Evolutionary conservation across 2,888 invertebrate genomes (phyloP), one percentile per base, ranked within the genome.

Genomic region (Nephrotoma guestfalica): DNA sequence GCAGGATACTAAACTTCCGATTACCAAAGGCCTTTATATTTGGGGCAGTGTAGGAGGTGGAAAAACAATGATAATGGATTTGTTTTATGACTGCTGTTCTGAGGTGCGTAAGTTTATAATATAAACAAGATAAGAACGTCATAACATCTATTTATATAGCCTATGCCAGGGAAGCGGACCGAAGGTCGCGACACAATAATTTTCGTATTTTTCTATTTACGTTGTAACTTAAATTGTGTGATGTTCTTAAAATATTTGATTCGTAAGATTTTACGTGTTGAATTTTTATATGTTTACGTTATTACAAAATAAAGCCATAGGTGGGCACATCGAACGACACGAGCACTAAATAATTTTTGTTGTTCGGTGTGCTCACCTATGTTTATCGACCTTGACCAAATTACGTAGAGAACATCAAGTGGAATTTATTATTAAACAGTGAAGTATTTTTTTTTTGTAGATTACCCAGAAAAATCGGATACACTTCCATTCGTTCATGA

Each of bases 41-140:
- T 95, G 96, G 92, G 98, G 98, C 87, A 95, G 97, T 90, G 97
- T 97, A 88, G 97, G 98, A 85, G 97, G 97, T 89, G 99, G 99
- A 84, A 99, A 99, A 93, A 99, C 99, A 6, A 99, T 99, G 96
- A 92, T 99, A 87, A 99, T 99, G 99, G 99, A 99, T 92, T 92
- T 99, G 89, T 99, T 99, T 92, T 97, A 96, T 92, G 95, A 97
- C 89, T 94, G 95, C 90, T 95, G 95, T 90, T 91, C 93, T 89
- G 87, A 88, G 86, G 93, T 94, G 9, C 30, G 71, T 71, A 71
- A 4, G 2, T 71, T 2, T 15, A 51, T 4, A 51, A 51, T 15
- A 30, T 30, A 30, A 30, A 71, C 11, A 71, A 30, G 30, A 30
- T 30, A 30, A 18, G 9, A 71, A 9, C 30, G 71, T 71, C 71